These are phyloP conservation scores for Squalus acanthias DNA, from an alignment of 2,797 vertebrate species.

Conservation along the genomic window DNA sequence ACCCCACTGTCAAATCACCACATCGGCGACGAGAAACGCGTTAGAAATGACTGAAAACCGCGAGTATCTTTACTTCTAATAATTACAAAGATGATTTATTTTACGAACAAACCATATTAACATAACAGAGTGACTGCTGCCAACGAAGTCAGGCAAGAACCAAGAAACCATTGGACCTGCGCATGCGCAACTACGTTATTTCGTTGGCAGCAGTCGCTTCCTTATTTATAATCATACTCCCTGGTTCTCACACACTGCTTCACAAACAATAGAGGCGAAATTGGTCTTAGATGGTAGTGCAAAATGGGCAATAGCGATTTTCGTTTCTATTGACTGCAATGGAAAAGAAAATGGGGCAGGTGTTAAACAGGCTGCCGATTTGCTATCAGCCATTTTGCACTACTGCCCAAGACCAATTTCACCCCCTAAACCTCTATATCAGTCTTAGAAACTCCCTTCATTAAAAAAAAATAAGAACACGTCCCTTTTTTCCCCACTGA, in stretches of 20 bases:
- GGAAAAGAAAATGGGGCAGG: not conserved
- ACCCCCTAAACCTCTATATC: not conserved
- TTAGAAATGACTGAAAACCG: too few species aligned
- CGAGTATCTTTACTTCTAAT: too few species aligned
- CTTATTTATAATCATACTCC: not conserved
- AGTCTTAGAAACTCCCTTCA: not conserved
- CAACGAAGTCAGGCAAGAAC: too few species aligned
- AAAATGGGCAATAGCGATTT: not conserved
- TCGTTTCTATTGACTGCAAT: not conserved
- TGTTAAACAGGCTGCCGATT: not conserved
- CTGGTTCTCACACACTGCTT: not conserved
- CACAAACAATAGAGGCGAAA: not conserved
- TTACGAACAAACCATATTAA: too few species aligned
- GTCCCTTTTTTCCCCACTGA: not conserved
- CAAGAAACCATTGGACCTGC: too few species aligned
- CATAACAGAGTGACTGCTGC: too few species aligned
- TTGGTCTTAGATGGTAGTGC: not conserved
- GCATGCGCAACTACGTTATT: too few species aligned
- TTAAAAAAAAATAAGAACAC: not conserved
- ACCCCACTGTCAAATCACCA: too few species aligned
- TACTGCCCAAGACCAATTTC: not conserved
- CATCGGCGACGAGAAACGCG: too few species aligned
- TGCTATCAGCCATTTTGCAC: not conserved
- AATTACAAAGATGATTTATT: too few species aligned
- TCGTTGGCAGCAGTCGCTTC: too few species aligned